Conservation (phyloP, 2,113 vertebrate species). For the Athene noctua region DNA sequence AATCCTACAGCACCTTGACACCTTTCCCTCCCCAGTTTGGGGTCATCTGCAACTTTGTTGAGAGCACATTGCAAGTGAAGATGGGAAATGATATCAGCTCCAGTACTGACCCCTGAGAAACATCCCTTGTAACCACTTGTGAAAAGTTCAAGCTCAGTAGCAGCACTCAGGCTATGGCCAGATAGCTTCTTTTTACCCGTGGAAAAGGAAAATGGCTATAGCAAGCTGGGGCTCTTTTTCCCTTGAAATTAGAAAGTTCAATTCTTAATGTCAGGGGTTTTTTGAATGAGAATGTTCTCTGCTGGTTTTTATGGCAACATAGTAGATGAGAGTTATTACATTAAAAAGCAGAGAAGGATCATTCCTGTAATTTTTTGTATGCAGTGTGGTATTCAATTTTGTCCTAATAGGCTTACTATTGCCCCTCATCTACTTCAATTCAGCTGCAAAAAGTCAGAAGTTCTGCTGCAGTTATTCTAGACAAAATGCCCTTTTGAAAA, state of each 20-base stretch:
- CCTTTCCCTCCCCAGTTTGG: not conserved
- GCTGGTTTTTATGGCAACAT: not conserved
- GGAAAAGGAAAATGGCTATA: not conserved
- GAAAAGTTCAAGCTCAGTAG: not conserved
- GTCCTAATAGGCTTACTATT: not conserved
- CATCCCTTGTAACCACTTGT: not conserved
- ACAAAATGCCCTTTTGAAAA: constrained; percentile 11
- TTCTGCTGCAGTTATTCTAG: not conserved
- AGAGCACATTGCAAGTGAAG: not conserved
- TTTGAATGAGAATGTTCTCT: not conserved
- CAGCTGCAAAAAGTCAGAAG: not conserved
- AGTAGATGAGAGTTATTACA: not conserved
- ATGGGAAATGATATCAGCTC: not conserved
- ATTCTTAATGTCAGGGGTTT: not conserved
- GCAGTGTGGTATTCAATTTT: not conserved
- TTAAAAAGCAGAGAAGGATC: not conserved
- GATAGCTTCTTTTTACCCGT: not conserved
- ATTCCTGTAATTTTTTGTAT: not conserved
- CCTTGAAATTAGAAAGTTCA: not conserved
- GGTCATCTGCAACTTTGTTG: not conserved
- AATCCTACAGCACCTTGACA: not conserved
- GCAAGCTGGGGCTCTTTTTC: not conserved
- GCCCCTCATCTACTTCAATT: not conserved
- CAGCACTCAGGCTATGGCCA: not conserved
- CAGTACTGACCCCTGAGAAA: not conserved